A percentile compares a stretch with the other conserved stretches of the same genome.
Conservation (phyloP, 2,888 invertebrate species). For the Toxonevra muliebris region DNA sequence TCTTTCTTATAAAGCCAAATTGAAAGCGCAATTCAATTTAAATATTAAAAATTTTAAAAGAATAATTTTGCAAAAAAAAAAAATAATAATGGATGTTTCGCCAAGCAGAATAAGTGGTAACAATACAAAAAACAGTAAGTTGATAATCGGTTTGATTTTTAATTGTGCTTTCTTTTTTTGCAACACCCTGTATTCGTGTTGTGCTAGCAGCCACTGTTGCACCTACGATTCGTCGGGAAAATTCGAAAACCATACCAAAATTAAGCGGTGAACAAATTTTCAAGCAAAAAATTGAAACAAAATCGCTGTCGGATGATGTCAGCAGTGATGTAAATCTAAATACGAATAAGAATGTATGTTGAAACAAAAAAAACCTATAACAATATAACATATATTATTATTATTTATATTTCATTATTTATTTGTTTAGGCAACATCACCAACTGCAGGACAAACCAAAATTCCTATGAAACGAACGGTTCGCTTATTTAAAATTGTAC, state of each 20-base stretch:
- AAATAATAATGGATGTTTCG: constrained; percentile 32
- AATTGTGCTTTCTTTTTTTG: background rate
- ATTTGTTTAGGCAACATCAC: too few relatives aligned
- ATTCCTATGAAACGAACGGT: constrained; percentile 38
- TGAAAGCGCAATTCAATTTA: constrained; percentile 28
- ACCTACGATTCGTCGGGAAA: constrained; percentile 24
- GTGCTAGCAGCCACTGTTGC: constrained; percentile 2
- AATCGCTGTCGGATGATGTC: background rate
- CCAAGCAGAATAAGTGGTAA: constrained; percentile 22
- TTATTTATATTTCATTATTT: too few relatives aligned
- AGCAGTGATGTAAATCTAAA: too few relatives aligned
- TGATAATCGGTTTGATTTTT: background rate
- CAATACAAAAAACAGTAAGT: constrained; percentile 25
- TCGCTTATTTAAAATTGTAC: background rate
- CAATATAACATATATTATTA: too few relatives aligned
- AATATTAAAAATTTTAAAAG: constrained; percentile 15
- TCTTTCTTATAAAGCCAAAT: constrained; percentile 31
- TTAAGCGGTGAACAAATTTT: constrained; percentile 26
- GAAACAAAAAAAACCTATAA: background rate
- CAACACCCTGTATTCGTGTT: background rate
- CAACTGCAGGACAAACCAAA: constrained; percentile 25
- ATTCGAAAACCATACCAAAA: constrained; percentile 30
- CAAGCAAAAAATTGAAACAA: constrained; percentile 29
- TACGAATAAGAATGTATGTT: background rate
- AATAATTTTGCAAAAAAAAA: constrained; percentile 6